Evolutionary conservation across 2,113 vertebrate species (phyloP).

Genomic region (Hypanus sabinus): DNA sequence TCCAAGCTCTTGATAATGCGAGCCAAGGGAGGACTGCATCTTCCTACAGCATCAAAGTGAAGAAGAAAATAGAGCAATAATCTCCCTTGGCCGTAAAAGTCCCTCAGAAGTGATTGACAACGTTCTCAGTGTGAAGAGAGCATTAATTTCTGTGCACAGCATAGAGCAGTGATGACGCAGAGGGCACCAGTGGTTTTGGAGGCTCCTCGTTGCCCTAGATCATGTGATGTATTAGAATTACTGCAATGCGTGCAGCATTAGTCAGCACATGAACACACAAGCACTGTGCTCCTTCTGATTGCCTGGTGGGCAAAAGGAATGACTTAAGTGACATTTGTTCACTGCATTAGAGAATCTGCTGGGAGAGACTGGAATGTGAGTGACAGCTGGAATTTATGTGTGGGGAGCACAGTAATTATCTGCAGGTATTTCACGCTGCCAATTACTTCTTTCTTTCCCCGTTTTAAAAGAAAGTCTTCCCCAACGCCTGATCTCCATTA

Average conservation of each 20-base stretch:
- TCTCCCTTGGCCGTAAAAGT: background rate
- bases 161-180: background rate
- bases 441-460: background rate
- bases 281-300: background rate
- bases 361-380: conserved; percentile 16
- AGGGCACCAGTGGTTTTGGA: background rate
- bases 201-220: conserved; percentile 14
- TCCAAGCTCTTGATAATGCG: background rate
- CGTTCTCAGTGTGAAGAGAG: background rate
- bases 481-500: background rate
- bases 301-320: conserved; percentile 26
- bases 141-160: background rate
- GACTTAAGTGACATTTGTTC: conserved; percentile 20
- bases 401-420: background rate
- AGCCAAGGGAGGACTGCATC: background rate
- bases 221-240: conserved; percentile 12
- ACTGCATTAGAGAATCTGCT: conserved; percentile 16
- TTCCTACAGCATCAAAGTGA: background rate
- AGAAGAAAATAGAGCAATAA: background rate
- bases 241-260: conserved; percentile 20
- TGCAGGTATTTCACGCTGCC: background rate
- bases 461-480: background rate
- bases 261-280: conserved; percentile 22
- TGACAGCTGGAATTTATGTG: conserved; percentile 15
- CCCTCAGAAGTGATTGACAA: background rate